These are phyloP conservation scores for Dasysyrphus albostriatus DNA, from an alignment of 2,888 invertebrate genomes.

Conservation along the genomic window DNA sequence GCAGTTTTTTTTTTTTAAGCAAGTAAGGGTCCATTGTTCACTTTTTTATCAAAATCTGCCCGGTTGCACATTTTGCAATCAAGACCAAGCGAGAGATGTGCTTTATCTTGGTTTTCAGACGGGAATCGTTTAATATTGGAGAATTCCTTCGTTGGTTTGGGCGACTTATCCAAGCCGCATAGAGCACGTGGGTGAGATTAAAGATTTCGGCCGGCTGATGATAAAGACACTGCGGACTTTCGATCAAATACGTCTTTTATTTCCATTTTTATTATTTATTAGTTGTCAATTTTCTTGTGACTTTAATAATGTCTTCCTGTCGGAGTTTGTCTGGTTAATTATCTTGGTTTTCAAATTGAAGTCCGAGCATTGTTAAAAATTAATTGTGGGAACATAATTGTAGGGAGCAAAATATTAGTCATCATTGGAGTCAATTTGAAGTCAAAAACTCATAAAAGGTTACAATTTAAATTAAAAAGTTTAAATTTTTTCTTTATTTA, in stretches of 20 bases:
- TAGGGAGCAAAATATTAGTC: neutral
- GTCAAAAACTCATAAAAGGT: neutral
- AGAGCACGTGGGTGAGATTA: constrained; percentile 17
- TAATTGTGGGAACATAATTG: constrained; percentile 8
- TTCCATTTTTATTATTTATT: neutral
- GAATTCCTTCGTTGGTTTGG: constrained; percentile 2
- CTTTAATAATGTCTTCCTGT: constrained; percentile 32
- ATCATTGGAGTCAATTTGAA: neutral
- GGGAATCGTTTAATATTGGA: neutral
- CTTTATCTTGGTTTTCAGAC: neutral
- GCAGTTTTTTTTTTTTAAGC: neutral
- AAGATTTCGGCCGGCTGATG: neutral
- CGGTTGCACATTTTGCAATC: constrained; percentile 19
- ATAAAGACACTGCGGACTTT: neutral
- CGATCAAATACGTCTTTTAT: neutral
- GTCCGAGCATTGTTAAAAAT: neutral
- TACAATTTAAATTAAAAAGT: neutral
- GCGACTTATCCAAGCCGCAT: neutral
- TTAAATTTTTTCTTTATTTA: too few relatives aligned
- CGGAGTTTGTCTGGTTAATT: constrained; percentile 16
- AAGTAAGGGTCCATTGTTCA: neutral
- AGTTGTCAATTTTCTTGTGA: neutral
- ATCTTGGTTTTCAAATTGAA: neutral
- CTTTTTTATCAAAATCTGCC: neutral
- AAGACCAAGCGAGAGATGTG: constrained; percentile 5